Base-by-base conservation (phyloP, 2,113 vertebrate genomes). In the Procavia capensis region DNA sequence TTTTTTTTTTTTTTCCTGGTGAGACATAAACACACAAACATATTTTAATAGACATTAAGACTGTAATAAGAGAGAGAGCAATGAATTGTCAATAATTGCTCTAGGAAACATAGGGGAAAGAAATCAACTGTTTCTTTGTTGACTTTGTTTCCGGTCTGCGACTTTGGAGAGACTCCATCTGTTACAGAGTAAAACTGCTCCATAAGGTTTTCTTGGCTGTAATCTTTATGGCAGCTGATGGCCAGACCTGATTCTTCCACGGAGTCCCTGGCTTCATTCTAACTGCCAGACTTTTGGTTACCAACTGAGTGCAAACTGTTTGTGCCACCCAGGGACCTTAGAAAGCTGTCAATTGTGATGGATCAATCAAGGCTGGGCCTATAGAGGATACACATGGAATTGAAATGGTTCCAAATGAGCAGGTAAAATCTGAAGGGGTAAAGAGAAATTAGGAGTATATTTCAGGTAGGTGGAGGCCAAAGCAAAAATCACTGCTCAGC, bases 101-200 rank as follows among this genome's bases (percentile, higher is more conserved):
- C 43, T 61, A 29, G 80, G 92, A 96, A 85, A 25, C 17, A 9
- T 3, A 85, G 47, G 84, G 85, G 61, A 68, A 88, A 91, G 86
- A 43, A 74, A 64, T 29, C 22, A 3, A 2, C 16, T 41, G 36
- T 57, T 39, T 72, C 9, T 17, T 39, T 39, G 70, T 39, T 72
- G 70, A 72, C 24, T 39, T n/a, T 70, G 36, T 39, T 22, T 59
- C 24, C 19, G 68, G 68, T 36, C 7, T 70, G 34, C 22, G 68
- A n/a, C 31, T n/a, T 36, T 36, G n/a, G n/a, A 36, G n/a, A 70
- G 68, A 36, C 64, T 27, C n/a, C 68, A 36, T 70, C 68, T 70
- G n/a, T 36, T 36, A 14, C 66, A 34, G 14, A n/a, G 66, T n/a
- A 17, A 8, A n/a, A 34, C n/a, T n/a, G 66, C 66, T 70, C 66